Base-by-base conservation (phyloP, 2,888 invertebrate species). In the Actias luna region DNA sequence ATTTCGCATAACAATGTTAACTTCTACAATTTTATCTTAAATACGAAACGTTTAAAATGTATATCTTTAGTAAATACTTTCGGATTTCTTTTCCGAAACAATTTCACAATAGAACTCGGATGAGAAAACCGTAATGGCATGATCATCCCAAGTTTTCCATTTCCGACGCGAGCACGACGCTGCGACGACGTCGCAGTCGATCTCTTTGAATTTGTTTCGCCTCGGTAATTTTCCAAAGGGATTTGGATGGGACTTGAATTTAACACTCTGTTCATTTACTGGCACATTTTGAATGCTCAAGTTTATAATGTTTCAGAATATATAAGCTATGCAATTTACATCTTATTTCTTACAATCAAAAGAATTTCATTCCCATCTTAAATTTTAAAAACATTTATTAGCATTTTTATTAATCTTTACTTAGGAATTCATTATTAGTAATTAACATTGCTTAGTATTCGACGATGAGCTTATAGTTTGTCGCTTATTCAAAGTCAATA, bases 81-180 rank as follows among this genome's bases (percentile, higher is more conserved):
- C 42, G 36, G n/a, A 50, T 50, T 42, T 39, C 18, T 42, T 59
- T 60, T 67, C 61, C 57, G 42, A 62, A 62, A 42, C 39, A 39
- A 31, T 62, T 31, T 42, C 42, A 62, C 39, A 62, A 58, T 58
- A 42, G 42, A 16, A 42, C 58, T 46, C 61, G 58, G 58, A 59
- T 25, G 59, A 68, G 59, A 62, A 35, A 62, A 39, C 64, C 57
- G 67, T 67, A 66, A 67, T 63, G 46, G 61, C 61, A 55, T 64
- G 68, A 73, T 73, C 73, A 71, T 68, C 60, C 67, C 55, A 68
- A 67, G 65, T 68, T 69, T 68, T 67, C 71, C 69, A 76, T 77
- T 76, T 77, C 75, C 73, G 67, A 63, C 27, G 67, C 62, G 61
- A 66, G 67, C 65, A 65, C 50, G 31, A 46, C 22, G 31, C n/a